A percentile compares a stretch with the other conserved stretches of the same genome.
These are phyloP conservation scores for Eretmochelys imbricata DNA, from an alignment of 2,113 vertebrate genomes.

Conservation along the genomic window DNA sequence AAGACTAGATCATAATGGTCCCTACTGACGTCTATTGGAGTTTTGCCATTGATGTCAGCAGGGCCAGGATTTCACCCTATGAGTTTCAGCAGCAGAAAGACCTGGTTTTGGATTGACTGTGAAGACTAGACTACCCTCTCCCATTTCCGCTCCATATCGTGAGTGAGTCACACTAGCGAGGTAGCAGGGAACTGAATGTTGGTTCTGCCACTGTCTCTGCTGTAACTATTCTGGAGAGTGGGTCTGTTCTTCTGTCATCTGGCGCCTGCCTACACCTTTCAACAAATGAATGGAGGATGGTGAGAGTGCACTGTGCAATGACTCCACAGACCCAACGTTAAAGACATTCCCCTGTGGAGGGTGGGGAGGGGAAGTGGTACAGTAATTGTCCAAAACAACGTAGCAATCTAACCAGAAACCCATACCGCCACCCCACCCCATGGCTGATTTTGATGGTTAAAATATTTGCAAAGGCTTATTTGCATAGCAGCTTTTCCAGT, in stretches of 20 bases:
- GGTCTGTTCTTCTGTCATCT: not conserved
- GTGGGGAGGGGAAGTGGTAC: not conserved
- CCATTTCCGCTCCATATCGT: not conserved
- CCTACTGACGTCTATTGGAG: not conserved
- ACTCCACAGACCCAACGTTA: not conserved
- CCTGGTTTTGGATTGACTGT: not conserved
- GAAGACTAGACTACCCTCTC: not conserved
- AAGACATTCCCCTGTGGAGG: not conserved
- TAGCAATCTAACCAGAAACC: not conserved
- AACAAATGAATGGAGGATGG: not conserved
- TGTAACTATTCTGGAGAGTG: not conserved
- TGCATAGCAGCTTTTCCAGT: not conserved
- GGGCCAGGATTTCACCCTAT: not conserved
- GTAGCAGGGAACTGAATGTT: not conserved
- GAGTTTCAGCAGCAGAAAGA: not conserved
- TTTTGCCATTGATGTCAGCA: not conserved
- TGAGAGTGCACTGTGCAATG: not conserved
- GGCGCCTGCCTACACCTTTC: not conserved
- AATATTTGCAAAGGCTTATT: slow-evolving; percentile 38
- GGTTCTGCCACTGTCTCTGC: not conserved
- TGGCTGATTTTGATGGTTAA: not conserved
- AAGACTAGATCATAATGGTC: not conserved
- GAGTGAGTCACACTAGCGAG: not conserved
- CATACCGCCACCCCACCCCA: not conserved
- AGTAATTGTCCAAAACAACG: not conserved